Evolutionary conservation across 2,888 invertebrate species (phyloP).

Genomic region (Microplitis manilae): DNA sequence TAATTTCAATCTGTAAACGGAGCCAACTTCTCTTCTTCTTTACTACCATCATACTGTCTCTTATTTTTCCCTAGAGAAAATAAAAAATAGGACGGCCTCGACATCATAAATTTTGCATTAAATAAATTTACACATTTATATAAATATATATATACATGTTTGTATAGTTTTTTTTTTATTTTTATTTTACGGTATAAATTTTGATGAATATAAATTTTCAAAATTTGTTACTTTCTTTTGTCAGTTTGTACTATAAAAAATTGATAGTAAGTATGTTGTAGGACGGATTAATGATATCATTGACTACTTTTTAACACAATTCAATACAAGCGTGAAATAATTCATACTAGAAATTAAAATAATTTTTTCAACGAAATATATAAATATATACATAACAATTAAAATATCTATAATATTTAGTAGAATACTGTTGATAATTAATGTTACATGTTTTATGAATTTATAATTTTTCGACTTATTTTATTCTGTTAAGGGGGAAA

Average conservation of each 20-base stretch:
- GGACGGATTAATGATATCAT: not conserved
- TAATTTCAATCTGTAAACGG: slow-evolving; percentile 69
- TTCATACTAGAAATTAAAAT: not conserved
- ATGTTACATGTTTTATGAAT: not conserved
- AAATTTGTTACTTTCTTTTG: not conserved
- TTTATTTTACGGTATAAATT: not conserved
- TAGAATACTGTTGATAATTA: not conserved
- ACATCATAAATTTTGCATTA: slow-evolving; percentile 1
- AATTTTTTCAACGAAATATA: not conserved
- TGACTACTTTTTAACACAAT: not conserved
- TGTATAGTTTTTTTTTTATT: not conserved
- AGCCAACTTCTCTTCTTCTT: slow-evolving; percentile 56
- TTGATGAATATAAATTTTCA: not conserved
- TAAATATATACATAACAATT: not conserved
- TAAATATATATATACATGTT: slow-evolving; percentile 22
- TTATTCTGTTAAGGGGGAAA: not conserved
- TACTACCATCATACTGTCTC: slow-evolving; percentile 27
- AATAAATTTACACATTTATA: slow-evolving; percentile 3
- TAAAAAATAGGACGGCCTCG: slow-evolving; percentile 24
- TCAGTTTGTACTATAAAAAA: not conserved
- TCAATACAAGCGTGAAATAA: not conserved
- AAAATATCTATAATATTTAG: not conserved
- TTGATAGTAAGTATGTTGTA: not conserved
- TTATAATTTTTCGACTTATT: not conserved
- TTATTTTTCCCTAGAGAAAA: slow-evolving; percentile 21